Evolutionary conservation across 2,797 vertebrate species (phyloP), one percentile per base, ranked within the genome.

Genomic region (Acipenser ruthenus): DNA sequence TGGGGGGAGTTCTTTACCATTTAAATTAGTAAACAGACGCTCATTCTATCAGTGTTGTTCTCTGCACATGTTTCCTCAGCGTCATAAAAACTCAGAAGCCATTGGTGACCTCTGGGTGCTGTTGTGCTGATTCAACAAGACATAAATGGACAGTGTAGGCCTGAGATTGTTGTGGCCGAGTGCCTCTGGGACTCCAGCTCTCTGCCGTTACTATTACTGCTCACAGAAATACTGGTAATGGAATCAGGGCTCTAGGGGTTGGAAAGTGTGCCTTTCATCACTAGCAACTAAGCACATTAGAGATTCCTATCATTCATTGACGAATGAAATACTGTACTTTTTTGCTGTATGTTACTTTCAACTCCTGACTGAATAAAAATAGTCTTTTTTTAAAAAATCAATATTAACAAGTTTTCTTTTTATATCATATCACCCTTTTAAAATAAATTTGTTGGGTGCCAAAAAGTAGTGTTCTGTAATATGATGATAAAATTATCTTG

Each of bases 151-250:
- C 6, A 8, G 66, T 67, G 15, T 6, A 51, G 69, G 37, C 64
- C 65, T 55, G 49, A 8, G 60, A 65, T 67, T 9, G 9, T 23
- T 66, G 67, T 69, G 60, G 68, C 67, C 71, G 65, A 63, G 7
- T 65, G 13, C 10, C 73, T 6, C 0, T 7, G 9, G 70, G 6
- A 65, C 10, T 0, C 37, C 69, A 48, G 6, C 64, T 49, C 67
- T 18, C 18, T 1, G 0, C 6, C 37, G 56, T 62, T 64, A 63
- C 55, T 60, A 48, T 65, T 68, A 64, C 51, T 60, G 63, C 49
- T 37, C 6, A 6, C 60, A 65, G 47, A 65, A 68, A 66, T 60
- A 52, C 23, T 63, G 58, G 65, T 69, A 68, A 69, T 72, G 70
- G 66, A 66, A 69, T 53, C 51, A 49, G 62, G 67, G 62, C 69